Conservation (phyloP, 2,797 vertebrate genomes). For the Gymnothorax javanicus region DNA sequence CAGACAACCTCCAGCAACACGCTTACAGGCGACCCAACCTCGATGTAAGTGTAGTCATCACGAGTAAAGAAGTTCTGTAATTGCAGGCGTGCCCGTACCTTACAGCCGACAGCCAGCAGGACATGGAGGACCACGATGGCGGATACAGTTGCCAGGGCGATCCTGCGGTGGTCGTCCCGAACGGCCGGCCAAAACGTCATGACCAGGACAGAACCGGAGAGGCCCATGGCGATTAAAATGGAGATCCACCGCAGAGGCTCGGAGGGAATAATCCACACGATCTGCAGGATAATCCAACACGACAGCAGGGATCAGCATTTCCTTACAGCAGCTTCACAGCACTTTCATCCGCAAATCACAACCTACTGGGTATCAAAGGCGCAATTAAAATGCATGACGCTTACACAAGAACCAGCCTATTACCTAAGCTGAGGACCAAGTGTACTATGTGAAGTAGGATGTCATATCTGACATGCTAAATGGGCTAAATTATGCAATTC, state of each 20-base stretch:
- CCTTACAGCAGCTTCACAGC: not conserved
- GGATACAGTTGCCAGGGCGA: conserved; percentile 75
- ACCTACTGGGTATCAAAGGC: not conserved
- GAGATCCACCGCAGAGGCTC: conserved; percentile 85
- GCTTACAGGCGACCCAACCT: too few relatives aligned
- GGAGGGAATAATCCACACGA: conserved; percentile 86
- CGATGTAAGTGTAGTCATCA: not conserved
- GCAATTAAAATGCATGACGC: not conserved
- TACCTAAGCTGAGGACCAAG: too few relatives aligned
- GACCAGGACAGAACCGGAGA: conserved; percentile 89
- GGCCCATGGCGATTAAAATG: conserved; percentile 80
- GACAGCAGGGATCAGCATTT: not conserved
- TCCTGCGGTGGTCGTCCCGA: conserved; percentile 83
- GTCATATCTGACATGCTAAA: not conserved
- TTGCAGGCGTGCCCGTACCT: conserved; percentile 72
- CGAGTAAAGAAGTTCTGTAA: not conserved
- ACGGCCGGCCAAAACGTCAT: conserved; percentile 95
- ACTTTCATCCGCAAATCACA: not conserved
- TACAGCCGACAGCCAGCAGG: conserved; percentile 87
- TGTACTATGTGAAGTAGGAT: not conserved
- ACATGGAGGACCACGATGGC: conserved; percentile 80
- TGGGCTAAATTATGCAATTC: too few relatives aligned
- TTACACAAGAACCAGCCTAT: too few relatives aligned
- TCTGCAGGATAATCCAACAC: conserved; percentile 58
- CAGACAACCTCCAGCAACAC: too few relatives aligned